These are phyloP conservation scores for Orussus abietinus DNA, from an alignment of 1,140 invertebrate species.

Conservation along the genomic window DNA sequence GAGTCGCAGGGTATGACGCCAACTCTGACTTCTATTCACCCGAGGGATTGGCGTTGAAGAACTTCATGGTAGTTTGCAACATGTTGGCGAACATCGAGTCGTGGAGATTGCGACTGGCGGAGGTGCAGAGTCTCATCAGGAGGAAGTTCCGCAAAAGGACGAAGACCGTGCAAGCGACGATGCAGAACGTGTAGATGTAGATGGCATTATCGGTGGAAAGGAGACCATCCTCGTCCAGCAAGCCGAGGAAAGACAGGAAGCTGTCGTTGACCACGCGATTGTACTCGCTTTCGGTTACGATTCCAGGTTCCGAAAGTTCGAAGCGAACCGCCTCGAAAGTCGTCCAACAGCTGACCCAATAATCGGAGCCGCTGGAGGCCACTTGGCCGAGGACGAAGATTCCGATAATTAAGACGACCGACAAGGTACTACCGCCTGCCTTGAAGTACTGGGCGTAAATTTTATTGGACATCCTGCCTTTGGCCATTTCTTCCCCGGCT, in stretches of 20 bases:
- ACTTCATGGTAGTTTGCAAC: conserved; percentile 72
- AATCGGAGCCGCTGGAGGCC: conserved; percentile 69
- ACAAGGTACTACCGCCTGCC: conserved; percentile 60
- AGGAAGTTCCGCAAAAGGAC: conserved; percentile 61
- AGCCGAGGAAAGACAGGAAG: conserved; percentile 15
- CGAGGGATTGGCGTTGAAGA: conserved; percentile 81
- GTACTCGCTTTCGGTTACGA: not conserved
- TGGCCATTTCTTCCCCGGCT: conserved; percentile 42
- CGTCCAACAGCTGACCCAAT: conserved; percentile 76
- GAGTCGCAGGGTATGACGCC: too few species aligned
- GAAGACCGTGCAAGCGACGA: conserved; percentile 43
- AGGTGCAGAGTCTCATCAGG: conserved; percentile 79
- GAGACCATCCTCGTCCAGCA: conserved; percentile 31
- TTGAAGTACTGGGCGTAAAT: conserved; percentile 66
- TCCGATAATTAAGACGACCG: conserved; percentile 57
- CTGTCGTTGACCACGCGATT: conserved; percentile 12
- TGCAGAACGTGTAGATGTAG: conserved; percentile 47
- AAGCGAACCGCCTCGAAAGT: conserved; percentile 48
- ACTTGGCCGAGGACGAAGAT: conserved; percentile 66
- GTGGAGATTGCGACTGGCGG: conserved; percentile 75
- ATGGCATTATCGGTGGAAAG: conserved; percentile 30
- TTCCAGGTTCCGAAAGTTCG: conserved; percentile 10
- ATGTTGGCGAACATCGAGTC: conserved; percentile 79
- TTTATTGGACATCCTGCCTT: conserved; percentile 56
- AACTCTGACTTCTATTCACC: conserved; percentile 51